These are phyloP conservation scores for Cherax quadricarinatus DNA, from an alignment of 1,140 invertebrate genomes.

Conservation along the genomic window DNA sequence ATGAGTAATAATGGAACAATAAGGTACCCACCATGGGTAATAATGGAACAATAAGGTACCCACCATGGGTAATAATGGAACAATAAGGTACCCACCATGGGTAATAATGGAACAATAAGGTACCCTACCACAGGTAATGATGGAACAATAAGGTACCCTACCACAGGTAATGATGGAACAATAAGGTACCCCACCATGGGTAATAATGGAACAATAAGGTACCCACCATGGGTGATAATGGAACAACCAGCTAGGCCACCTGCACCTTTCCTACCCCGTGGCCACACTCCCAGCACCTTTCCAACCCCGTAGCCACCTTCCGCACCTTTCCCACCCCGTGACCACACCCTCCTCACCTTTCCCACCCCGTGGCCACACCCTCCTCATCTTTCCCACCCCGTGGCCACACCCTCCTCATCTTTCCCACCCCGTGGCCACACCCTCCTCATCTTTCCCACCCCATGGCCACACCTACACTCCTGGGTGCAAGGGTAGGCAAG, in stretches of 20 bases:
- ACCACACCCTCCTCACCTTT: background rate
- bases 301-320: background rate
- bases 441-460: slow-evolving; percentile 2
- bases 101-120: too few relatives aligned
- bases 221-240: background rate
- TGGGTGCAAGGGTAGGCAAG: slow-evolving; percentile 22
- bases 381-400: background rate
- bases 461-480: background rate
- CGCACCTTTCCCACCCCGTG: background rate
- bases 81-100: too few relatives aligned
- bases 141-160: too few relatives aligned
- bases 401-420: slow-evolving; percentile 3
- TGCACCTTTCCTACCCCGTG: background rate
- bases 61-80: too few relatives aligned
- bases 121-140: too few relatives aligned
- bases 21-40: too few relatives aligned
- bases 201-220: too few relatives aligned
- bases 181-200: too few relatives aligned
- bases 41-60: too few relatives aligned
- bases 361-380: background rate
- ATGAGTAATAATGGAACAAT: too few relatives aligned
- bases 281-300: background rate
- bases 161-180: too few relatives aligned
- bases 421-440: background rate
- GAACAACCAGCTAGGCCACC: background rate